Conservation (phyloP, 2,888 invertebrate species). For the Cylloceria caligata region DNA sequence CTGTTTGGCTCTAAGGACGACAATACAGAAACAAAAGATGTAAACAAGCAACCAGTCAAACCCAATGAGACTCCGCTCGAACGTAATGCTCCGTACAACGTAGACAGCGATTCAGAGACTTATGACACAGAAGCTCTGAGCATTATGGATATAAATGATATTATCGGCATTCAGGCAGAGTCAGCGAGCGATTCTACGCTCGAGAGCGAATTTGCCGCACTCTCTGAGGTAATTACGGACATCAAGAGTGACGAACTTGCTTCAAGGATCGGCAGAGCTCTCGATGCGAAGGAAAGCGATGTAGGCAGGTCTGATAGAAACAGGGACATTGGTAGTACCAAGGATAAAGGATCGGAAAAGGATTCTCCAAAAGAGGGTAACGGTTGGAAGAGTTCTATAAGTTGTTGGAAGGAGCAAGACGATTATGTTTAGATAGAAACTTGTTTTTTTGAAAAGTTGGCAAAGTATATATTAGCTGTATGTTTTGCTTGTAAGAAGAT, state of each 20-base stretch:
- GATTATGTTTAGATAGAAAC: neutral
- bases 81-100: slow-evolving; percentile 75
- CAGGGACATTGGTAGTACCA: neutral
- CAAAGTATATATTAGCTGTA: neutral
- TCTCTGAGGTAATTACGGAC: slow-evolving; percentile 81
- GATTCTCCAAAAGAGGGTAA: slow-evolving; percentile 33
- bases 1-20: slow-evolving; percentile 79
- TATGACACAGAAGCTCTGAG: slow-evolving; percentile 78
- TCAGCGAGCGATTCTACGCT: slow-evolving; percentile 78
- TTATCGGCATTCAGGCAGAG: slow-evolving; percentile 77
- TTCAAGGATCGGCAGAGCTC: slow-evolving; percentile 4
- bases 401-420: neutral
- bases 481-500: neutral
- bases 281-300: neutral
- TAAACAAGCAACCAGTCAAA: slow-evolving; percentile 24
- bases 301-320: neutral
- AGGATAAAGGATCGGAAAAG: slow-evolving; percentile 6
- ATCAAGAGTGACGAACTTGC: slow-evolving; percentile 42
- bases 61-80: slow-evolving; percentile 72
- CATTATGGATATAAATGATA: slow-evolving; percentile 81
- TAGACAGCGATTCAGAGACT: slow-evolving; percentile 78
- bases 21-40: slow-evolving; percentile 59
- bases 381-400: slow-evolving; percentile 5
- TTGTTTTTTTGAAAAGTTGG: neutral
- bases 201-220: slow-evolving; percentile 81